Conservation (phyloP, 2,113 vertebrate genomes). For the Thryonomys swinderianus region DNA sequence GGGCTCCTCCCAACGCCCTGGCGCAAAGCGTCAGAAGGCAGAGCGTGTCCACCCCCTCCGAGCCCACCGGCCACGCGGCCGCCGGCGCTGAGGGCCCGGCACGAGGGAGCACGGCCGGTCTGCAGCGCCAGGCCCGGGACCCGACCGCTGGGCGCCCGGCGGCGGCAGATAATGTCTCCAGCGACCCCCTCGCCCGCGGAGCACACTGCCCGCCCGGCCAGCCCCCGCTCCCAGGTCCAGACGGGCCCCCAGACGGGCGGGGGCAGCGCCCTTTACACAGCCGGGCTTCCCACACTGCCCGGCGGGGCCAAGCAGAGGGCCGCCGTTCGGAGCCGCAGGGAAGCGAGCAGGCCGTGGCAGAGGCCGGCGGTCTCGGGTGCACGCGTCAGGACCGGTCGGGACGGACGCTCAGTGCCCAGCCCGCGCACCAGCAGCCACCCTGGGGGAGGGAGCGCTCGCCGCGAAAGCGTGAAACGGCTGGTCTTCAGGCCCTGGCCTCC, state of each 20-base stretch:
- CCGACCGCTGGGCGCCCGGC: too few relatives aligned
- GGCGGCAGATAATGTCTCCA: too few relatives aligned
- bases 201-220: too few relatives aligned
- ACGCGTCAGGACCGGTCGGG: background rate
- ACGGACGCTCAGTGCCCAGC: background rate
- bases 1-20: too few relatives aligned
- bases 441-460: background rate
- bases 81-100: too few relatives aligned
- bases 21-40: too few relatives aligned
- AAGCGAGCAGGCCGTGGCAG: background rate
- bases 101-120: too few relatives aligned
- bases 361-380: background rate
- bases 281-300: background rate
- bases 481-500: background rate
- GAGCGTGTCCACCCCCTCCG: too few relatives aligned
- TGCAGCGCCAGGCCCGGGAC: too few relatives aligned
- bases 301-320: background rate
- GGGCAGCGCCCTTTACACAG: too few relatives aligned
- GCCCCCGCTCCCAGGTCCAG: background rate
- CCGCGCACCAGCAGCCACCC: background rate
- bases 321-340: background rate
- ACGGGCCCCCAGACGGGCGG: background rate
- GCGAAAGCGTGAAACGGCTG: background rate
- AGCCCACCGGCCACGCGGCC: too few relatives aligned
- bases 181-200: too few relatives aligned